Evolutionary conservation across 2,888 invertebrate species (phyloP), one percentile per base, ranked within the genome.

Genomic region (Dicycla oo): DNA sequence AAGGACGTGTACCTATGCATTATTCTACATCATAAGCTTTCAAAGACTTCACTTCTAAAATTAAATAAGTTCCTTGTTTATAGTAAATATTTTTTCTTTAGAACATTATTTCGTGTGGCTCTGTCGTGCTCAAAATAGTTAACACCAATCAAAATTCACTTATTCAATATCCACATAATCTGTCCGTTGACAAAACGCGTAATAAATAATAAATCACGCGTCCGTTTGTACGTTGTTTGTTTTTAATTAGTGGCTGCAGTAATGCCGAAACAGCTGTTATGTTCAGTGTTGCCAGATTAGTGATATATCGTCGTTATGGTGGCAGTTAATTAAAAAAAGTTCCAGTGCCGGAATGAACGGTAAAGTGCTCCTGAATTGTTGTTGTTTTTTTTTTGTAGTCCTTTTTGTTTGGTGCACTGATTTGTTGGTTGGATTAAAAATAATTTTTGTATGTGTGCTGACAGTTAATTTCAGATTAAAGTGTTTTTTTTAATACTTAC

Each of bases 201-300:
- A 78, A 82, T 85, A 84, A 84, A 85, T 85, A 85, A 84, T 85
- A 85, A 86, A 85, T 82, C 80, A 86, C 69, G 38, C 71, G 75
- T 78, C 85, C 87, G 89, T 86, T 86, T 87, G 91, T 88, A 84
- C 89, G 83, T 87, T 94, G 94, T 93, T 94, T 94, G 92, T 93
- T 93, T 93, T 94, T 93, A 92, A 94, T 94, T 94, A 93, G 90
- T 87, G 90, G 83, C 85, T 87, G 86, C 70, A 73, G 75, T 70
- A 77, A 83, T 80, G 73, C 73, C 85, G 70, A 74, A 83, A 76
- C 78, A 83, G 74, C 83, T 78, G 75, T 84, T 80, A 74, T 77
- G 64, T 76, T 73, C 83, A 60, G 69, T 84, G 84, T 84, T 75
- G 78, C 82, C 72, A 77, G 75, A 85, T 83, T 85, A 82, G 80